phyloP scores from a whole-genome alignment of 2,888 invertebrate genomes.

The Microplitis manilae region DNA sequence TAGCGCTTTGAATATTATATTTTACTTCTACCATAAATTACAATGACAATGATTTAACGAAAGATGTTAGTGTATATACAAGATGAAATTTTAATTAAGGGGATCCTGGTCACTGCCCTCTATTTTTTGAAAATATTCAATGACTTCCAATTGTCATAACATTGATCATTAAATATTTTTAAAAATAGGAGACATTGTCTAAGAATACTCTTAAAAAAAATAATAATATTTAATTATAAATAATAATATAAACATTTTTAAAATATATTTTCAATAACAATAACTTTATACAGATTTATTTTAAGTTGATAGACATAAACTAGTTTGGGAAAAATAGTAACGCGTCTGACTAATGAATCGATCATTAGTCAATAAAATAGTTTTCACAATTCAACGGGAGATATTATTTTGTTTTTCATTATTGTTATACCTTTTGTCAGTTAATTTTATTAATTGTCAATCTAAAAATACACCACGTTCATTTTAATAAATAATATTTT shows the following conservation, averaged over 20 bases:
- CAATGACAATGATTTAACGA: neutral
- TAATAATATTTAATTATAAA: neutral
- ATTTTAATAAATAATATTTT: constrained; percentile 8
- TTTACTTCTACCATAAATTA: neutral
- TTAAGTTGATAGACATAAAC: neutral
- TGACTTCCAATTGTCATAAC: too few relatives aligned
- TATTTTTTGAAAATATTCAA: too few relatives aligned
- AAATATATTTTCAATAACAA: neutral
- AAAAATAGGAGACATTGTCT: too few relatives aligned
- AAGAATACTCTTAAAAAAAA: neutral
- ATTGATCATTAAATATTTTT: too few relatives aligned
- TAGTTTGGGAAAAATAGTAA: neutral
- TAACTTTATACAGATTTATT: neutral
- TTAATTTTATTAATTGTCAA: constrained; percentile 29
- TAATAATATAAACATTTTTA: neutral
- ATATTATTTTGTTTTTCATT: neutral
- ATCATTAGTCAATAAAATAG: neutral
- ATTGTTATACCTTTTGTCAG: neutral
- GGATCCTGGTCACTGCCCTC: neutral
- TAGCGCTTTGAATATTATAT: neutral
- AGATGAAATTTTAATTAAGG: neutral
- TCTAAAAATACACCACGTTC: neutral
- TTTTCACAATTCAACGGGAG: neutral
- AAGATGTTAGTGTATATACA: neutral
- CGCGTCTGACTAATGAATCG: neutral